Evolutionary conservation across 1,140 invertebrate species (phyloP).

Genomic region (Cherax quadricarinatus): DNA sequence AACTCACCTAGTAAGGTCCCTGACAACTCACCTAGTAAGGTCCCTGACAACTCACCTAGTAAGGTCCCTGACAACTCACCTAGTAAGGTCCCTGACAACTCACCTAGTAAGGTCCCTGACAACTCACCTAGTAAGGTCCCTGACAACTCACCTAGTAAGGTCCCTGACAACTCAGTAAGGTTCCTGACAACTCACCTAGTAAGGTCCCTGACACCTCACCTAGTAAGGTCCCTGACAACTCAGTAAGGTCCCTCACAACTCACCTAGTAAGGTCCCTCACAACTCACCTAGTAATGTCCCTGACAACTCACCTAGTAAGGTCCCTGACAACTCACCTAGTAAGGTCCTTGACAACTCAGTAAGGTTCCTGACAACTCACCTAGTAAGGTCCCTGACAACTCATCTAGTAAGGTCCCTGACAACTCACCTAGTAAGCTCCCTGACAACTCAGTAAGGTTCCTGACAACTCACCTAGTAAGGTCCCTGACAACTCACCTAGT

Average conservation of each 20-base stretch:
- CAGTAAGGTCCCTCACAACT: too few species aligned
- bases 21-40: constrained; percentile 46
- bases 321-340: constrained; percentile 45
- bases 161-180: too few species aligned
- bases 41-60: constrained; percentile 45
- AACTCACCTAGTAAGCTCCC: constrained; percentile 48
- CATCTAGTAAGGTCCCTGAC: constrained; percentile 42
- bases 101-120: constrained; percentile 45
- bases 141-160: constrained; percentile 46
- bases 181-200: too few species aligned
- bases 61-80: constrained; percentile 41
- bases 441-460: too few species aligned
- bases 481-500: constrained; percentile 45
- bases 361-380: too few species aligned
- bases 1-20: constrained; percentile 49
- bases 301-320: constrained; percentile 46
- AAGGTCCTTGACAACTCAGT: constrained; percentile 33
- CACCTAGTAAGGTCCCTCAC: constrained; percentile 46
- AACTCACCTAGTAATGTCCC: constrained; percentile 47
- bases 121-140: constrained; percentile 49
- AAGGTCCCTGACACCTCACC: constrained; percentile 41
- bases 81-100: constrained; percentile 41
- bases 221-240: constrained; percentile 41
- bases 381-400: constrained; percentile 41
- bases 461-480: constrained; percentile 52